Evolutionary conservation across 2,113 vertebrate genomes (phyloP).

Genomic region (Porphyrio hochstetteri): DNA sequence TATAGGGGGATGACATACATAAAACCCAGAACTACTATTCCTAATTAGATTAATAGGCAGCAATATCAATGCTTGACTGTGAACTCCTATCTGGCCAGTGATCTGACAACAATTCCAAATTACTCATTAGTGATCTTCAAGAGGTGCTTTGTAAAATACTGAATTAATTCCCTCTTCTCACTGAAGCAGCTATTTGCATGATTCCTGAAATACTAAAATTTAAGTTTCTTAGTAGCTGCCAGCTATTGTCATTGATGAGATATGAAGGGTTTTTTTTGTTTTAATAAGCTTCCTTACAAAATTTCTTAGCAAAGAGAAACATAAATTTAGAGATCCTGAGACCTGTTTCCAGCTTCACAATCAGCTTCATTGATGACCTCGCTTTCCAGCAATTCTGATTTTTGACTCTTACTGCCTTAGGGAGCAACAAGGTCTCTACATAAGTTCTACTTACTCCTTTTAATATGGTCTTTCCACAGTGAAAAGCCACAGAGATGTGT

Average conservation of each 20-base stretch:
- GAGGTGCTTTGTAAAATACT: not conserved
- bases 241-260: not conserved
- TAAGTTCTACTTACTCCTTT: not conserved
- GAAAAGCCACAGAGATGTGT: not conserved
- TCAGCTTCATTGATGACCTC: not conserved
- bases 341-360: not conserved
- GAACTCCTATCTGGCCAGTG: not conserved
- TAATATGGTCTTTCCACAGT: not conserved
- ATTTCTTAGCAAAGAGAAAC: not conserved
- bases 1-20: not conserved
- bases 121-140: conserved; percentile 26
- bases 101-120: conserved; percentile 42
- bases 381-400: not conserved
- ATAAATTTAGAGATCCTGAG: not conserved
- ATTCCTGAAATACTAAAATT: not conserved
- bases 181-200: not conserved
- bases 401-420: not conserved
- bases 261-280: not conserved
- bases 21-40: not conserved
- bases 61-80: not conserved
- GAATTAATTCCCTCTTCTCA: not conserved
- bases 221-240: not conserved
- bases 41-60: conserved; percentile 24
- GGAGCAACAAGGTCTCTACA: not conserved
- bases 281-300: not conserved